Percentiles rank a stretch among this genome's conserved stretches.
These are phyloP conservation scores for Trimorus sp. DNA, from an alignment of 2,888 invertebrate species.

Conservation along the genomic window DNA sequence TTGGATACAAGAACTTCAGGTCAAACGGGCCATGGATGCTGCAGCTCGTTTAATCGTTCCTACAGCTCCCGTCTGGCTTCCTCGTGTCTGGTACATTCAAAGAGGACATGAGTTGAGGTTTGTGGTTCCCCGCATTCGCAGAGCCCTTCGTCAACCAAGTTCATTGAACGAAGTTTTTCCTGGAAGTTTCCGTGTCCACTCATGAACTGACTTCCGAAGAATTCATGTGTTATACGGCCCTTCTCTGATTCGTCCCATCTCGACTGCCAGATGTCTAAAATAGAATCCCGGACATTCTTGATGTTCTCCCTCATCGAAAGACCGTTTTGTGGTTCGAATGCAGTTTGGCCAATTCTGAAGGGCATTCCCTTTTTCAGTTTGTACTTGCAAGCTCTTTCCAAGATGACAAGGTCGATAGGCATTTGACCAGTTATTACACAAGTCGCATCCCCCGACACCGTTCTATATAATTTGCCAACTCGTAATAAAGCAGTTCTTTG, in stretches of 20 bases:
- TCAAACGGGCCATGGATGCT: neutral
- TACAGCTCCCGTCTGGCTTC: constrained; percentile 1
- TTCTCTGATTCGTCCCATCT: constrained; percentile 26
- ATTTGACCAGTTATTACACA: constrained; percentile 31
- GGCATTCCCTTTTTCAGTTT: constrained; percentile 9
- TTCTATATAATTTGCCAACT: constrained; percentile 26
- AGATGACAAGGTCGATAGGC: constrained; percentile 8
- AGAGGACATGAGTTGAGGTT: constrained; percentile 27
- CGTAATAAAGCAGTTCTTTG: constrained; percentile 38
- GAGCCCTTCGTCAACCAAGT: neutral
- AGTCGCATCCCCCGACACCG: constrained; percentile 23
- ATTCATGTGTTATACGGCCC: constrained; percentile 31
- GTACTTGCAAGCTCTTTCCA: constrained; percentile 4
- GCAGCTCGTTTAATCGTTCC: neutral
- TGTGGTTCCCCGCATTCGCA: constrained; percentile 43
- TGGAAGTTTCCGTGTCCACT: constrained; percentile 57
- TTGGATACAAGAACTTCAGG: neutral
- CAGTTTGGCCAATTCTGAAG: neutral
- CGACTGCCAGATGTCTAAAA: constrained; percentile 28
- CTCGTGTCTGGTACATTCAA: neutral
- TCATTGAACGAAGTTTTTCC: neutral
- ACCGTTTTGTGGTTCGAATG: neutral
- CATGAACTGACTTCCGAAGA: constrained; percentile 51
- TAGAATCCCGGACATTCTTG: neutral
- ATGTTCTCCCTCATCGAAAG: neutral